Conservation (phyloP, 2,113 vertebrate genomes). For the Donacobius atricapilla region DNA sequence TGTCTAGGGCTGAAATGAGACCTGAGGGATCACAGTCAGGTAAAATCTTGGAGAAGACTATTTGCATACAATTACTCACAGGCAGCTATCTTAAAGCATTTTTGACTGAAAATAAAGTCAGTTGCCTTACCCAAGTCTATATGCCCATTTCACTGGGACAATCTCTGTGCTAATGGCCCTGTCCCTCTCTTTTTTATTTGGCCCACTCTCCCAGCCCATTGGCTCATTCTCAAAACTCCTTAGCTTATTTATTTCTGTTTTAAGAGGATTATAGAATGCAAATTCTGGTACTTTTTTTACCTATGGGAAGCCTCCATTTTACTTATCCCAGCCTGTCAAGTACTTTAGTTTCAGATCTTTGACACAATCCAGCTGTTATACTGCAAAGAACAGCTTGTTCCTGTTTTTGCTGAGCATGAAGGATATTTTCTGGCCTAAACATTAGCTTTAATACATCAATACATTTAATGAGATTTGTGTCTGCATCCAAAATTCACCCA, state of each 20-base stretch:
- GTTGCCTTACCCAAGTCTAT: not conserved
- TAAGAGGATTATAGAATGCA: not conserved
- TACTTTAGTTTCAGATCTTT: conserved; percentile 13
- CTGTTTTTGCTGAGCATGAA: conserved; percentile 28
- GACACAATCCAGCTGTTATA: conserved; percentile 24
- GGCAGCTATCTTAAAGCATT: not conserved
- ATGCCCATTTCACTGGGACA: not conserved
- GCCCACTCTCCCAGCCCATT: not conserved
- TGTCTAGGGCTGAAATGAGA: not conserved
- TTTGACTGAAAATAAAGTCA: not conserved
- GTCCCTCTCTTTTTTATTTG: not conserved
- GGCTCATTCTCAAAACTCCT: not conserved
- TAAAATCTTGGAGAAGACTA: not conserved
- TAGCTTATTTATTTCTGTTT: not conserved
- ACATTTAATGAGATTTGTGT: conserved; percentile 53
- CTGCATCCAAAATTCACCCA: conserved; percentile 12
- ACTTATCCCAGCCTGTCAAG: not conserved
- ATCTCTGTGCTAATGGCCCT: not conserved
- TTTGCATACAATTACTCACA: not conserved
- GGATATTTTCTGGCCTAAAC: conserved; percentile 20
- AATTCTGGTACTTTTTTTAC: not conserved
- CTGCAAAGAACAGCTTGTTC: conserved; percentile 25
- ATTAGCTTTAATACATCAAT: conserved; percentile 47
- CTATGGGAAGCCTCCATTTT: not conserved
- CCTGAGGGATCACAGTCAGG: not conserved